Percentiles rank a stretch among this genome's conserved stretches.
Evolutionary conservation across 2,797 vertebrate species (phyloP).

Genomic region (Scleropages formosus): DNA sequence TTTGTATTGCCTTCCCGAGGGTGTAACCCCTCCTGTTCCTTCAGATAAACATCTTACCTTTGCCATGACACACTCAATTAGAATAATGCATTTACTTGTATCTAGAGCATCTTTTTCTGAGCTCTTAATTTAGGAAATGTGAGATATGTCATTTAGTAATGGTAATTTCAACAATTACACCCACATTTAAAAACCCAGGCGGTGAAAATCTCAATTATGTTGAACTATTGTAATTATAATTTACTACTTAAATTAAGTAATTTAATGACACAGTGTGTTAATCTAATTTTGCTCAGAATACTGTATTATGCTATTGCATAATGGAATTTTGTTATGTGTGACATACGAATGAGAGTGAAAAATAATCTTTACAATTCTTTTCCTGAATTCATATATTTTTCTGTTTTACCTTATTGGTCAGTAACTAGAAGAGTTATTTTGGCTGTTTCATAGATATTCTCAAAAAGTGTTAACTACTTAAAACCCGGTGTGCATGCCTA

Average conservation of each 20-base stretch:
- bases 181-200: constrained; percentile 17
- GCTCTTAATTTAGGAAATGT: background rate
- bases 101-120: background rate
- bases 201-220: constrained; percentile 14
- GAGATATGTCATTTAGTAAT: constrained; percentile 4
- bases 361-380: no score
- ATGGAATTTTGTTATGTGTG: constrained; percentile 17
- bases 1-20: background rate
- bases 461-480: no score
- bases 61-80: background rate
- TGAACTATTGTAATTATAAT: constrained; percentile 14
- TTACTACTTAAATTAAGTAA: constrained; percentile 7
- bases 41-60: background rate
- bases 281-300: constrained; percentile 1
- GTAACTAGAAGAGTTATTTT: no score
- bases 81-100: background rate
- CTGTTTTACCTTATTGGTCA: no score
- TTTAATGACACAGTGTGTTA: constrained; percentile 16
- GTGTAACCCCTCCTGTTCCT: no score
- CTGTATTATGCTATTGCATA: background rate
- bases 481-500: no score
- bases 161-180: constrained; percentile 26
- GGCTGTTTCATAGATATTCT: no score
- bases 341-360: background rate
- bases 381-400: background rate